Evolutionary conservation across 2,888 invertebrate species (phyloP), one percentile per base, ranked within the genome.

Genomic region (Gymnosoma rotundatum): DNA sequence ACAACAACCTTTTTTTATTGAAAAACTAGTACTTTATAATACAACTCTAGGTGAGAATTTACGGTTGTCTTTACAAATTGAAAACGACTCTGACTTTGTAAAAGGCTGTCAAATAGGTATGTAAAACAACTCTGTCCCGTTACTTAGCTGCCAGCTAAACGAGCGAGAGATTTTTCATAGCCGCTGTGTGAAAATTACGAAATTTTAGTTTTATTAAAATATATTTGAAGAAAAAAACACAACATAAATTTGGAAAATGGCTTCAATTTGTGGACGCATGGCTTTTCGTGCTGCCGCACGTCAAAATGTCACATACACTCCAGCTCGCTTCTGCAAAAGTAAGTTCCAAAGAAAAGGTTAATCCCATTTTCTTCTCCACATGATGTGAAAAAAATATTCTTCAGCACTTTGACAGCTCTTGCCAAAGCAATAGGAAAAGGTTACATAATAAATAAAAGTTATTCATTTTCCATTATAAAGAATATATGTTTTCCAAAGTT

Each of bases 201-300:
- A 87, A 86, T 84, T 83, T 80, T 80, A 85, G 74, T 85, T 83
- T 78, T 80, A 70, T 63, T 58, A 70, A 79, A 81, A 75, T 70
- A 83, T 58, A 25, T 64, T 80, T 83, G 18, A 16, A 52, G 20
- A 73, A 83, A 73, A 83, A 64, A 69, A 78, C 82, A 70, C 56
- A 58, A 83, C 60, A 78, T 75, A 84, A 81, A 75, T 78, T 72
- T 42, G 20, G 61, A 78, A 94, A 94, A 96, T 96, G 96, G 95
- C 96, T 93, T 95, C 95, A 88, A 93, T 96, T 91, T 96, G 95
- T 93, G 94, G 95, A 93, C 95, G 95, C 94, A 93, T 95, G 92
- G 93, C 94, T 89, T 93, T 94, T 85, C 94, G 93, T 93, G 94
- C 94, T 88, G 94, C 94, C 88, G 94, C 94, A 89, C 93, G 94